These are phyloP conservation scores for Sterrhoptilus dennistouni DNA, from an alignment of 2,113 vertebrate genomes.

Conservation along the genomic window DNA sequence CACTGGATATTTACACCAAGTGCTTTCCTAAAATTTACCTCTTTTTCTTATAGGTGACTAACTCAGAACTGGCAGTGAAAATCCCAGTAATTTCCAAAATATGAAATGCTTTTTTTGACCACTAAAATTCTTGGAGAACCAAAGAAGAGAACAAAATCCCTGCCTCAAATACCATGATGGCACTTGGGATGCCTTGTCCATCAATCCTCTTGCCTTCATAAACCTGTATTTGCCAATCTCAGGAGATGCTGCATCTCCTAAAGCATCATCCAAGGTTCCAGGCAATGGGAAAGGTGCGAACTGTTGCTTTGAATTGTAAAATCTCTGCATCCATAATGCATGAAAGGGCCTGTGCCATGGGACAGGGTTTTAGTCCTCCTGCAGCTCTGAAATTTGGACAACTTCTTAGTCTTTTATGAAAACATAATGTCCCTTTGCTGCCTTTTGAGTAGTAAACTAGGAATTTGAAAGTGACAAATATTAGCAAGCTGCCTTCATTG, in stretches of 20 bases:
- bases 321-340: conserved; percentile 71
- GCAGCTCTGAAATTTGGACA: conserved; percentile 76
- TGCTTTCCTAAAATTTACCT: neutral
- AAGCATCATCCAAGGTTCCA: neutral
- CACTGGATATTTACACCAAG: neutral
- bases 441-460: conserved; percentile 79
- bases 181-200: neutral
- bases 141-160: neutral
- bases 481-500: conserved; percentile 73
- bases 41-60: neutral
- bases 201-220: neutral
- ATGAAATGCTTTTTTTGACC: neutral
- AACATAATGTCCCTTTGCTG: conserved; percentile 70
- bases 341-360: conserved; percentile 52
- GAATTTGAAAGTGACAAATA: conserved; percentile 76
- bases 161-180: neutral
- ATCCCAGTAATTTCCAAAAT: neutral
- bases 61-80: neutral
- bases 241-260: neutral
- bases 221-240: neutral
- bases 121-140: neutral
- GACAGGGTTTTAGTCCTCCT: conserved; percentile 55
- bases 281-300: conserved; percentile 36
- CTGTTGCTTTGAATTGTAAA: conserved; percentile 71
- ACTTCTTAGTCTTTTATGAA: conserved; percentile 77